These are phyloP conservation scores for Mesorhabditis belari DNA, from an alignment of 2,888 invertebrate species.

Conservation along the genomic window DNA sequence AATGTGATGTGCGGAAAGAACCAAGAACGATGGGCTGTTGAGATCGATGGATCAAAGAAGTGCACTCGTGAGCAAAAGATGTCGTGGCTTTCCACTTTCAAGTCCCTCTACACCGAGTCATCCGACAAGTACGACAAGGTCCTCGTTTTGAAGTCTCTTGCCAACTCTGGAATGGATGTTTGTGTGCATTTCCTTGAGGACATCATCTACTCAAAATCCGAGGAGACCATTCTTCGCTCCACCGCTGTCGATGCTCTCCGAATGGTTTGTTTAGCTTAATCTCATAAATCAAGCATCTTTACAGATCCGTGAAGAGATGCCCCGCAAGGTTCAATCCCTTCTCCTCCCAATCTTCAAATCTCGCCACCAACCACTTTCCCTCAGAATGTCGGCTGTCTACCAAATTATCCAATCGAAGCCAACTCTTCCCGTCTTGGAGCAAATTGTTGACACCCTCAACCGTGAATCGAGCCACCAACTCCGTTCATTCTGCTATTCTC, in stretches of 20 bases:
- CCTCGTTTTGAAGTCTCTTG: constrained; percentile 44
- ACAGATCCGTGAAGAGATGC: constrained; percentile 12
- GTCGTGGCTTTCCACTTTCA: constrained; percentile 20
- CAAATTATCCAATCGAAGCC: constrained; percentile 37
- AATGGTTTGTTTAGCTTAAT: neutral
- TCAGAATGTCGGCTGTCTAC: constrained; percentile 41
- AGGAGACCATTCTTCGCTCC: constrained; percentile 30
- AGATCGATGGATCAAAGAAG: constrained; percentile 7
- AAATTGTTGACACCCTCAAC: constrained; percentile 28
- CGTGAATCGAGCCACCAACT: constrained; percentile 38
- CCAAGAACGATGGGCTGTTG: constrained; percentile 6
- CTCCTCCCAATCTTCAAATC: constrained; percentile 45
- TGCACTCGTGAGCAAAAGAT: constrained; percentile 34
- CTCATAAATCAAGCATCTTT: neutral
- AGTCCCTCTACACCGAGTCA: constrained; percentile 22
- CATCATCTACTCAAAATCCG: constrained; percentile 36
- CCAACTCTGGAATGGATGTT: constrained; percentile 47
- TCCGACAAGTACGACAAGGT: constrained; percentile 36
- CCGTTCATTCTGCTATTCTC: constrained; percentile 33
- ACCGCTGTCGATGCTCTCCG: constrained; percentile 47
- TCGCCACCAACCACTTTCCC: constrained; percentile 30
- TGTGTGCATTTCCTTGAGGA: constrained; percentile 40
- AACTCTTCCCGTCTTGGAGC: constrained; percentile 31
- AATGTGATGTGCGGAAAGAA: constrained; percentile 38
- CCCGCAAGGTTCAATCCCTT: constrained; percentile 37